A percentile compares a stretch with the other conserved stretches of the same genome.
phyloP scores from a whole-genome alignment of 2,113 vertebrate genomes.

The Pavo muticus region DNA sequence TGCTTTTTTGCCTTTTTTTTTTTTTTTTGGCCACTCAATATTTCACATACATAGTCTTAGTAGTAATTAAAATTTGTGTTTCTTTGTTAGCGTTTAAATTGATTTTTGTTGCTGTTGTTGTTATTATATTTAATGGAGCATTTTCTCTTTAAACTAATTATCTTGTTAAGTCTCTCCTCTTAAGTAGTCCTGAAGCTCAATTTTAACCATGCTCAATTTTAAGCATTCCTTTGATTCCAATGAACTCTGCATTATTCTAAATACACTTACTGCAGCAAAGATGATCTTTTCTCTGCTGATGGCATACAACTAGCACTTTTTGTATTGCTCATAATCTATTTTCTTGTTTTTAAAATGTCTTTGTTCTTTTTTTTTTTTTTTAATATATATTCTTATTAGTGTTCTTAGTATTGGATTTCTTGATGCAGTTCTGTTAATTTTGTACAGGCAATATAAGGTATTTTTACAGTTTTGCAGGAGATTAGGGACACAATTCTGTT shows the following conservation, averaged over 20 bases:
- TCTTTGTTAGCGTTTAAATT: background rate
- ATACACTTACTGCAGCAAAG: background rate
- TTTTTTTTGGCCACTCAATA: background rate
- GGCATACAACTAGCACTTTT: background rate
- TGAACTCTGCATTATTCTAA: background rate
- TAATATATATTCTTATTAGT: background rate
- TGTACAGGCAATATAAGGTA: background rate
- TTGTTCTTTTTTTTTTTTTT: background rate
- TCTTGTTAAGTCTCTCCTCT: background rate
- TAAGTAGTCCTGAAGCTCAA: background rate
- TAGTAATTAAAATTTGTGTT: background rate
- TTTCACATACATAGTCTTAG: background rate
- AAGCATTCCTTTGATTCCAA: background rate
- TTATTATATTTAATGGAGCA: background rate
- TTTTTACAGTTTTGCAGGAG: background rate
- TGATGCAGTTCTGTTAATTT: background rate
- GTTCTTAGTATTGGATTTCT: background rate
- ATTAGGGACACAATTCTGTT: background rate
- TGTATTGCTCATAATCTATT: background rate
- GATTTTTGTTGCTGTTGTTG: background rate
- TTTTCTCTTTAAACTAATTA: background rate
- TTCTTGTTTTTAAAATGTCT: background rate
- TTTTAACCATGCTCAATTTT: background rate
- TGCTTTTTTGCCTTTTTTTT: background rate
- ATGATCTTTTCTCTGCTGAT: background rate